These are phyloP conservation scores for Engraulis encrasicolus DNA, from an alignment of 2,113 vertebrate species.

Conservation along the genomic window DNA sequence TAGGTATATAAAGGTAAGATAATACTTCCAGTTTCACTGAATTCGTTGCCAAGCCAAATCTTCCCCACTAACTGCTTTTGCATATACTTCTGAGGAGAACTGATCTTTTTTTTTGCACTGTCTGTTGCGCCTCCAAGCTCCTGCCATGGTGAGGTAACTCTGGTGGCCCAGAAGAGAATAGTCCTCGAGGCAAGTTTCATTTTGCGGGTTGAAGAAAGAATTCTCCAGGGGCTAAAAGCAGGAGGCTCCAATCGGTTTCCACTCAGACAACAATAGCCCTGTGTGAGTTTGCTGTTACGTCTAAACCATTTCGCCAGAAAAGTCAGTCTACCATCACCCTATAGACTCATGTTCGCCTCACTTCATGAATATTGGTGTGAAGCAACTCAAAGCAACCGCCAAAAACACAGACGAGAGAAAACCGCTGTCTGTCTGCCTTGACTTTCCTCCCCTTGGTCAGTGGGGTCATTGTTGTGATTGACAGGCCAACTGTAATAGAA, in stretches of 20 bases:
- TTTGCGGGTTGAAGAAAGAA: background rate
- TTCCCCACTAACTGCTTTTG: background rate
- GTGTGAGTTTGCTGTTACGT: constrained; percentile 6
- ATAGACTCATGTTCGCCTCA: background rate
- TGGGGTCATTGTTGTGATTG: constrained; percentile 57
- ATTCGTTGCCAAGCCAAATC: constrained; percentile 11
- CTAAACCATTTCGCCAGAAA: constrained; percentile 13
- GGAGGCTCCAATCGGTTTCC: background rate
- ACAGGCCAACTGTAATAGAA: constrained; percentile 44
- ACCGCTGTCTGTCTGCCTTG: constrained; percentile 45
- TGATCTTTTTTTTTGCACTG: background rate
- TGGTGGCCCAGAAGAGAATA: background rate
- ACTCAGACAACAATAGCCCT: background rate
- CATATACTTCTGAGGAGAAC: background rate
- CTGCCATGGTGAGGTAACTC: background rate
- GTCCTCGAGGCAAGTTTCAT: background rate
- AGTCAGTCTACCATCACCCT: background rate
- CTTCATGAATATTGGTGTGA: background rate
- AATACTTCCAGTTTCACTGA: constrained; percentile 20
- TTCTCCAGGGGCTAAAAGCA: background rate
- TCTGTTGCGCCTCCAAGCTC: background rate
- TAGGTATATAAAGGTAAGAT: background rate
- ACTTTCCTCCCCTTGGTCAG: constrained; percentile 40
- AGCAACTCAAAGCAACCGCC: background rate
- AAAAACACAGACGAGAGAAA: constrained; percentile 44